A percentile compares a stretch with the other conserved stretches of the same genome.
Evolutionary conservation across 1,140 invertebrate genomes (phyloP).

Genomic region (Caenorhabditis elegans): DNA sequence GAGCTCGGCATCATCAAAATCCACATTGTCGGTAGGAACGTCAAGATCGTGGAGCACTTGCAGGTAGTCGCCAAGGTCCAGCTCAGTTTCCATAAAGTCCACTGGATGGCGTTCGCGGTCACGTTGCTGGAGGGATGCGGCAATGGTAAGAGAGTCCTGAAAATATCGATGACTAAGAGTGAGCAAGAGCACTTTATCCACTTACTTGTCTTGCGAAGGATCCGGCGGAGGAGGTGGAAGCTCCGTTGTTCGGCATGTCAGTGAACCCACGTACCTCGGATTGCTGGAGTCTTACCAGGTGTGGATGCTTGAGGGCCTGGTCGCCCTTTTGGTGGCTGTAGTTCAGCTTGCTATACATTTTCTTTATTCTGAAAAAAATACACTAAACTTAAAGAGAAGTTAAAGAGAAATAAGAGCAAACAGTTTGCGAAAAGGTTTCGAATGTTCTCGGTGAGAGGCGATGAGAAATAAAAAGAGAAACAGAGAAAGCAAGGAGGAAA

Average conservation of each 20-base stretch:
- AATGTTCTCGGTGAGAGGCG: not conserved
- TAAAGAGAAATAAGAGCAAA: too few relatives aligned
- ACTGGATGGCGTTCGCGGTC: not conserved
- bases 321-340: not conserved
- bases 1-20: constrained; percentile 34
- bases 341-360: not conserved
- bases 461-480: not conserved
- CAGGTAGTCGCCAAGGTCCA: constrained; percentile 18
- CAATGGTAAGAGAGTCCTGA: constrained; percentile 21
- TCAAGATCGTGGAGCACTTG: constrained; percentile 32
- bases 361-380: not conserved
- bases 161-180: not conserved
- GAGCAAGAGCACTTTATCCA: too few relatives aligned
- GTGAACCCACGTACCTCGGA: not conserved
- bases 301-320: not conserved
- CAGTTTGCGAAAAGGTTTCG: not conserved
- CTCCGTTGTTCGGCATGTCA: not conserved
- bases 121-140: not conserved
- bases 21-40: constrained; percentile 27
- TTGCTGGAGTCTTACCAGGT: not conserved
- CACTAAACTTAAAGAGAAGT: too few relatives aligned
- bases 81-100: constrained; percentile 18
- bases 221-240: not conserved
- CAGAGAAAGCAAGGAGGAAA: not conserved
- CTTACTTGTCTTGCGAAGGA: not conserved